Conservation (phyloP, 2,797 vertebrate species). For the Hafferia zeledoni region DNA sequence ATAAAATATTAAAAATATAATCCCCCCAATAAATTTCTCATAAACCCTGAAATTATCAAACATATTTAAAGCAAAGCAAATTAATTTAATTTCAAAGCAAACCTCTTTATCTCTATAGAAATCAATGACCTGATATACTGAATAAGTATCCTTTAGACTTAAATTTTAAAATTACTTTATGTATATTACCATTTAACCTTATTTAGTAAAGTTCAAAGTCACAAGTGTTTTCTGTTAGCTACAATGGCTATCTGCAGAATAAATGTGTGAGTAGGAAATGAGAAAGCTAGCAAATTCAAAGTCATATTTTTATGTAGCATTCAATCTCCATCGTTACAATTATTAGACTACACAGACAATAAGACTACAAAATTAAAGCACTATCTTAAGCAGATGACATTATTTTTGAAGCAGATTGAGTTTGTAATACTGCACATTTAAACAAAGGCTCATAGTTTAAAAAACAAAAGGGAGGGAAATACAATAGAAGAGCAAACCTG, state of each 20-base stretch:
- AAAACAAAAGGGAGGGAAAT: conserved; percentile 45
- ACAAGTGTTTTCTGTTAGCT: not conserved
- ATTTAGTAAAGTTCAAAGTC: not conserved
- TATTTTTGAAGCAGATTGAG: not conserved
- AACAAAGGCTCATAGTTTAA: conserved; percentile 33
- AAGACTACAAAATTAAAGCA: not conserved
- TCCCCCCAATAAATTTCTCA: not conserved
- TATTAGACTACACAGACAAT: not conserved
- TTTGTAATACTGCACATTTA: not conserved
- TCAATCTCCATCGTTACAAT: not conserved
- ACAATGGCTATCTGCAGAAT: not conserved
- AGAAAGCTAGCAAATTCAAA: not conserved
- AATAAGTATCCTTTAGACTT: not conserved
- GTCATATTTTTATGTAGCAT: not conserved
- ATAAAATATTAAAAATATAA: not conserved
- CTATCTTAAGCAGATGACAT: not conserved
- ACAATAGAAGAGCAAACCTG: conserved; percentile 29
- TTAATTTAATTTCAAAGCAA: not conserved
- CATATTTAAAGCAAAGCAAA: not conserved
- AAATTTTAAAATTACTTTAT: not conserved
- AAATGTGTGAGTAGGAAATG: not conserved
- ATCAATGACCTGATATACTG: not conserved
- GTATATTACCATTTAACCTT: not conserved
- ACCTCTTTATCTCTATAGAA: not conserved
- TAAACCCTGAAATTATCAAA: not conserved